Evolutionary conservation across 2,797 vertebrate genomes (phyloP), one percentile per base, ranked within the genome.

Genomic region (Lerista edwardsae): DNA sequence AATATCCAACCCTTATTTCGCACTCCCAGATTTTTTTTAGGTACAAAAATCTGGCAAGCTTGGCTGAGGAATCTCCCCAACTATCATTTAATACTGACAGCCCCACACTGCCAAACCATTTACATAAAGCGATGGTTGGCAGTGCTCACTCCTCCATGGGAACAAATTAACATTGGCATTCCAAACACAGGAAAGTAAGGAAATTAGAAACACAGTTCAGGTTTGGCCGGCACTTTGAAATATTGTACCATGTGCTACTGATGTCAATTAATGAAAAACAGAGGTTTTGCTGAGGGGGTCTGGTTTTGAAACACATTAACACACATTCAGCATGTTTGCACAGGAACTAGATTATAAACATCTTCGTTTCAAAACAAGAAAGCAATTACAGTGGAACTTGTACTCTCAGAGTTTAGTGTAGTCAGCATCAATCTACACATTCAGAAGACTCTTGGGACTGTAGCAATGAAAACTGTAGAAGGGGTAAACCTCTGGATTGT

Each of bases 121-220:
- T 96, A 94, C 95, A 91, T 91, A 95, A 95, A 96, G 94, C 94
- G 92, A 92, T 94, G 87, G 95, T 92, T 97, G 96, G 96, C 96
- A 96, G 94, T 88, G 90, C 93, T 91, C 51, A 88, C 93, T 95
- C 94, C 93, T 94, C 94, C 95, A 93, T 96, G 96, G 95, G 95
- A 96, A 96, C 95, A 96, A 97, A 97, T 97, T 96, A 97, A 97
- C 95, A 93, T 96, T 96, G 96, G 96, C 96, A 96, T 97, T 96
- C 95, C 94, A 95, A 96, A 94, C 95, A 96, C 96, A 96, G 96
- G 96, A 96, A 97, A 96, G 96, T 95, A 95, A 96, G 95, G 95
- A 96, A 97, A 97, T 96, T 96, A 93, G 96, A 97, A 96, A 96
- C 96, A 97, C 95, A 94, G 94, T 93, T 95, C 93, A 94, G 94